Conservation (phyloP, 2,113 vertebrate species). For the Cyphomyrus plagiostoma region DNA sequence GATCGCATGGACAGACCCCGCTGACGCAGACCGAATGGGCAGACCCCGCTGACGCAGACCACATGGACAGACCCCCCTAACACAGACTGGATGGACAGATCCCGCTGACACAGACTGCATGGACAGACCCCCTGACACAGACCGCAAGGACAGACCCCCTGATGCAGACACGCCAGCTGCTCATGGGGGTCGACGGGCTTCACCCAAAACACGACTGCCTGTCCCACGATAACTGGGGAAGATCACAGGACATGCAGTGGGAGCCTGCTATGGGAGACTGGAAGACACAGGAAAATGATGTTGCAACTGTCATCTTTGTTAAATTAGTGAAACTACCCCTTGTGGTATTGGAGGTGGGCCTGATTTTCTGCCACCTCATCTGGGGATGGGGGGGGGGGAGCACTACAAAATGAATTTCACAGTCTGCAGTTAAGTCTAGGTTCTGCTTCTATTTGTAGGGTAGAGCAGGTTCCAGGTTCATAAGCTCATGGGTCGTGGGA, state of each 20-base stretch:
- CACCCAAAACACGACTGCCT: background rate
- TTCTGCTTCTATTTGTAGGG: background rate
- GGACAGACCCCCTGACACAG: background rate
- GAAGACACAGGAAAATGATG: background rate
- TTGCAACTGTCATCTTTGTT: background rate
- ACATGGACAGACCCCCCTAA: background rate
- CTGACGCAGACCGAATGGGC: background rate
- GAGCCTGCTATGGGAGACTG: background rate
- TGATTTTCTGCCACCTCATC: background rate
- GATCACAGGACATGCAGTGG: background rate
- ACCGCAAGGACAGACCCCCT: background rate
- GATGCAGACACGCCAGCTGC: background rate
- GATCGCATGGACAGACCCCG: background rate
- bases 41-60: background rate
- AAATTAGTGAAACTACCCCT: background rate
- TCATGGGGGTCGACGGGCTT: background rate
- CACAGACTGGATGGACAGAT: no score
- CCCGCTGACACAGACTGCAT: background rate
- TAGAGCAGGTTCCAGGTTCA: background rate
- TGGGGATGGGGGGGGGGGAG: background rate
- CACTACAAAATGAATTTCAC: background rate
- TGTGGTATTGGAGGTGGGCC: background rate
- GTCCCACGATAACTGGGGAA: background rate
- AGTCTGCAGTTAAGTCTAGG: background rate
- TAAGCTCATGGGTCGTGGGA: background rate